Evolutionary conservation across 2,797 vertebrate genomes (phyloP), one percentile per base, ranked within the genome.

Genomic region (Channa striata): DNA sequence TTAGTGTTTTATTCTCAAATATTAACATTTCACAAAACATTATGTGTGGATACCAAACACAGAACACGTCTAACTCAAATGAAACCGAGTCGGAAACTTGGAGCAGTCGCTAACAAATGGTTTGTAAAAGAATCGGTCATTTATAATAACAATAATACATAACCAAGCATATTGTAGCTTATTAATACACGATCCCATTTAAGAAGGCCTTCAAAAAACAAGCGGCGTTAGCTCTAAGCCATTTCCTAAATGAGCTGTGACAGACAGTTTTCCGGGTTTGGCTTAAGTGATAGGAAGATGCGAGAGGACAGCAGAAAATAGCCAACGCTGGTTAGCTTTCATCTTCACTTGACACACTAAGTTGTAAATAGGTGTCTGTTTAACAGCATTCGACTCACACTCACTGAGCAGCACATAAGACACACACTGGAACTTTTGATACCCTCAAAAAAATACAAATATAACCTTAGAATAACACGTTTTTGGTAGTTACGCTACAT

Each of bases 241-340:
- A 57, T 70, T 81, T 78, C 71, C 68, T 67, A 16, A 23, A 23
- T 47, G 42, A 74, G 43, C 36, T 30, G 44, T 68, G 61, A 76
- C 75, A 70, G 60, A 12, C 60, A 64, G 75, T 78, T 90, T 93
- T 93, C 92, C 91, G 91, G 92, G 91, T 93, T 91, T 70, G 80
- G 72, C 72, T 85, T 11, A 77, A 85, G 68, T 64, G 71, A 77
- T 74, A 84, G 84, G 86, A 88, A 89, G 87, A 89, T 82, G 72
- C 33, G 68, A 84, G 73, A 66, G 90, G 85, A 76, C 84, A 86
- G 81, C 60, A 71, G 34, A 71, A 74, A 85, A 77, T 71, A 77
- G 69, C 81, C 84, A 82, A 4, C 58, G 58, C 62, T 57, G 20
- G 54, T 60, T 78, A 80, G 79, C 85, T 53, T 73, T 52, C 51